Evolutionary conservation across 2,113 vertebrate species (phyloP).

Genomic region (Mesoclemmys tuberculata): DNA sequence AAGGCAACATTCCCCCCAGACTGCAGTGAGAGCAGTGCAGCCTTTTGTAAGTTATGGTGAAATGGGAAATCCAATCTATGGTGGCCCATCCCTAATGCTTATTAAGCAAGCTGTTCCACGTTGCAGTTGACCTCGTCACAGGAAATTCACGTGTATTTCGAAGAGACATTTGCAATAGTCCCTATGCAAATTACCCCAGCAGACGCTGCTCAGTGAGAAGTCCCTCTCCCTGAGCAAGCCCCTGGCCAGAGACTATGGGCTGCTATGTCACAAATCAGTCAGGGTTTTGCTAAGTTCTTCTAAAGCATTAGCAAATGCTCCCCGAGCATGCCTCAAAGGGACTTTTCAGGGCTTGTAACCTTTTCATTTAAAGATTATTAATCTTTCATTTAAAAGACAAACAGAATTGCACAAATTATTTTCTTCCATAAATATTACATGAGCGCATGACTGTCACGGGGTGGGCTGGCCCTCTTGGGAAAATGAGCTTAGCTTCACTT

Average conservation of each 20-base stretch:
- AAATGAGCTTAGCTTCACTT: not conserved
- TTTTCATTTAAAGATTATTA: not conserved
- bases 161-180: not conserved
- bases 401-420: not conserved
- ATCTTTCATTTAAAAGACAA: not conserved
- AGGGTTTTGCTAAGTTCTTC: not conserved
- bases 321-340: not conserved
- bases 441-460: not conserved
- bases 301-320: not conserved
- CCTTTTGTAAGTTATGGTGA: not conserved
- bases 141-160: accelerated
- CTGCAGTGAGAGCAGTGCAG: not conserved
- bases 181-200: accelerated
- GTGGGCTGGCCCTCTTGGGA: not conserved
- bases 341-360: not conserved
- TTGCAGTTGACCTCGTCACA: not conserved
- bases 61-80: not conserved
- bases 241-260: not conserved
- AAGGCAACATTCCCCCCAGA: not conserved
- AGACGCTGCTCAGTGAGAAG: not conserved
- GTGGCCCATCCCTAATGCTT: not conserved
- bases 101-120: not conserved
- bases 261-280: not conserved
- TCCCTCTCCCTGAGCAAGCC: not conserved
- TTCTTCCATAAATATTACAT: not conserved